Conservation (phyloP, 2,888 invertebrate species). For the Steinernema carpocapsae region DNA sequence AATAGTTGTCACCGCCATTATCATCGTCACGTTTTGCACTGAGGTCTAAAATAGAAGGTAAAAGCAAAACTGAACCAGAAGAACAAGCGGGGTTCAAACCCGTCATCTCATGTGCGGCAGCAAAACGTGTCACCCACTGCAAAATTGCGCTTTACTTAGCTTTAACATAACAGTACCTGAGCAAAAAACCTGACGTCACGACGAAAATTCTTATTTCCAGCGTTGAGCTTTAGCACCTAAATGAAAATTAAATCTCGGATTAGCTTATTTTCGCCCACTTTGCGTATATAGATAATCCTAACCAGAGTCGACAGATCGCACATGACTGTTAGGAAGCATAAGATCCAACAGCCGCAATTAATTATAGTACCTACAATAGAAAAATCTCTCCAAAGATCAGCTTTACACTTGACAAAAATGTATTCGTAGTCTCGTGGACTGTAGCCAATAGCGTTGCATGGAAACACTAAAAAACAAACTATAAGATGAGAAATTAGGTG, state of each 20-base stretch:
- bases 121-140: too few species aligned
- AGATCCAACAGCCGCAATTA: neutral
- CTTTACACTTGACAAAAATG: conserved; percentile 12
- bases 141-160: too few species aligned
- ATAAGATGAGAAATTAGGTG: too few species aligned
- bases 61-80: too few species aligned
- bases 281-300: conserved; percentile 4
- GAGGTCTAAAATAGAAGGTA: neutral
- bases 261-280: neutral
- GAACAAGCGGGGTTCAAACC: too few species aligned
- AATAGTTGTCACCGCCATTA: neutral
- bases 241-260: neutral
- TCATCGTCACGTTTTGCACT: conserved; percentile 23
- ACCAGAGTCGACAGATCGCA: neutral
- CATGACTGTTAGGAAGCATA: neutral
- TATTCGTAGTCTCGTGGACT: conserved; percentile 24
- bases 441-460: conserved; percentile 21
- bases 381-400: conserved; percentile 7
- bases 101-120: too few species aligned
- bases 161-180: neutral
- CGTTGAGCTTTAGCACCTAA: neutral
- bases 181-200: conserved; percentile 12
- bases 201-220: neutral
- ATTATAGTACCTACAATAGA: conserved; percentile 8
- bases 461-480: conserved; percentile 24